Base-by-base conservation (phyloP, 2,113 vertebrate genomes). In the Stigmatopora nigra region DNA sequence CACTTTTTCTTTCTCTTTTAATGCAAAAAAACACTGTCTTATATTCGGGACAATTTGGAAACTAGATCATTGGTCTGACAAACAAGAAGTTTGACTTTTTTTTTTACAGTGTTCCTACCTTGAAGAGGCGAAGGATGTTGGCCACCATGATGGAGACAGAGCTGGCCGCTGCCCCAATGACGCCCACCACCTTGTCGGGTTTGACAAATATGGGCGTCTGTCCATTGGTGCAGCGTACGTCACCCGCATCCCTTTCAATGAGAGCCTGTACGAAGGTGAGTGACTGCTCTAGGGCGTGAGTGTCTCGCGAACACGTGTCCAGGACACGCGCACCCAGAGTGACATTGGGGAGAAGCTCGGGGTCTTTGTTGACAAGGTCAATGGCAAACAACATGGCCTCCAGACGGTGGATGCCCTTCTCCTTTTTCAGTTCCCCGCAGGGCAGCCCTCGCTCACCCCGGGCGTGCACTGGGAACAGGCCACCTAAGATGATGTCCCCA, bases 111-210 rank as follows among this genome's bases (percentile, higher is more conserved):
- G 19, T 11, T 52, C 0, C 5, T 92, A 98, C 96, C 95, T 97
- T 97, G 85, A 98, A 98, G 76, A 98, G 92, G 69, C 96, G 92
- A 84, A 98, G 91, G 90, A 98, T 98, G 86, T 98, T 98, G 86
- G 96, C 96, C 0, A 98, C 96, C 96, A 98, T 98, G 85, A 97
- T 96, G 62, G 96, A 98, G 76, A 98, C 96, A 1, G 96, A 98
- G 88, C 96, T 98, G 62, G 95, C 93, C 20, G 96, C 92, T 69
- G 96, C 95, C 75, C 96, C 96, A 66, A 98, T 96, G 77, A 98
- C 95, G 16, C 94, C 96, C 53, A 95, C 93, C 81, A 98, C 96
- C 89, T 96, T 98, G 84, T 98, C 95, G 1, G 95, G 95, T 75
- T 97, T 99, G 71, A 94, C 90, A 69, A 98, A 95, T 84, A 98